Conservation (phyloP, 2,113 vertebrate genomes). For the Cottus gobio region DNA sequence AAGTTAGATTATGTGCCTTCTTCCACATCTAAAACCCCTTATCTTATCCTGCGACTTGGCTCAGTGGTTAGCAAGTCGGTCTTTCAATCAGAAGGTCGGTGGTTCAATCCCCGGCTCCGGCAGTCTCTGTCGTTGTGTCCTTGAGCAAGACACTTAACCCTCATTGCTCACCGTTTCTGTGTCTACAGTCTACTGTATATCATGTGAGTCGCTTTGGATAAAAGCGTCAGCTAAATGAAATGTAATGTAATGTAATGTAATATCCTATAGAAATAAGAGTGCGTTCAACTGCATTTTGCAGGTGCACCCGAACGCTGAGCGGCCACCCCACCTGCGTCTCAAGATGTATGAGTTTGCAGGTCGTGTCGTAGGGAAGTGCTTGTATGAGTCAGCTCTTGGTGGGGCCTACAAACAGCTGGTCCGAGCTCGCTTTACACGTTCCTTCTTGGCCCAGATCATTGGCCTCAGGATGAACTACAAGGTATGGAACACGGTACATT, state of each 20-base stretch:
- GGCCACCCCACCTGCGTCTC: conserved; percentile 88
- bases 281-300: conserved; percentile 52
- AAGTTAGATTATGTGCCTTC: conserved; percentile 28
- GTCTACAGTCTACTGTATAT: too few species aligned
- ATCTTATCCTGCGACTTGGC: too few species aligned
- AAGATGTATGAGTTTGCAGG: conserved; percentile 98
- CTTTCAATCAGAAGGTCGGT: too few species aligned
- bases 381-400: conserved; percentile 97
- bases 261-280: too few species aligned
- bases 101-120: too few species aligned
- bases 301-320: conserved; percentile 96
- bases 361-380: conserved; percentile 95
- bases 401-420: conserved; percentile 96
- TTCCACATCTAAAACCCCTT: not conserved
- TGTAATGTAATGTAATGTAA: too few species aligned
- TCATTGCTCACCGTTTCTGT: too few species aligned
- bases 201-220: too few species aligned
- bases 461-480: conserved; percentile 99
- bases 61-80: too few species aligned
- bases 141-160: too few species aligned
- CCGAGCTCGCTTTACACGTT: conserved; percentile 95
- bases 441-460: conserved; percentile 98
- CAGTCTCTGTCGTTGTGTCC: too few species aligned
- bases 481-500: conserved; percentile 78
- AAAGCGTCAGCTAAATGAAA: too few species aligned